A percentile compares a stretch with the other conserved stretches of the same genome.
phyloP scores from a whole-genome alignment of 2,113 vertebrate species.

The Vombatus ursinus region DNA sequence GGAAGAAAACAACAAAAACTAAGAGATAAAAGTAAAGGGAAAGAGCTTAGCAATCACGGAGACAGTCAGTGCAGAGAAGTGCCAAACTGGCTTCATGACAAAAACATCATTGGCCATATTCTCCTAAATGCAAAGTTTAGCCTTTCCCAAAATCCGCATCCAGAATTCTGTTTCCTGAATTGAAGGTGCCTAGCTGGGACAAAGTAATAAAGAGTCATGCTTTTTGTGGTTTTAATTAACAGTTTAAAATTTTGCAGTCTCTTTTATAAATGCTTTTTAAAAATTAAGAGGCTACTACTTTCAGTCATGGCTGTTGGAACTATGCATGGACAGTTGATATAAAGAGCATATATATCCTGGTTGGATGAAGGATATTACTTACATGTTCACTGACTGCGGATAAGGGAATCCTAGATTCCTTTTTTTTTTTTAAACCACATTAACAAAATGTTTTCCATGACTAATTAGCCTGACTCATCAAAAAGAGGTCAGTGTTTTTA shows the following conservation, averaged over 20 bases:
- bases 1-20: background rate
- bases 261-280: constrained; percentile 3
- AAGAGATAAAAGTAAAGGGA: background rate
- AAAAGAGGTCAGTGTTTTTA: background rate
- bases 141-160: constrained; percentile 6
- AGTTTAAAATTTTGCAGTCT: background rate
- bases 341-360: background rate
- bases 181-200: constrained; percentile 1
- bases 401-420: background rate
- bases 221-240: constrained; percentile 16
- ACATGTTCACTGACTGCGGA: background rate
- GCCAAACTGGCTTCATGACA: constrained; percentile 7
- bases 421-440: constrained; percentile 6
- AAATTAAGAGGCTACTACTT: constrained; percentile 36
- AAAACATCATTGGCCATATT: constrained; percentile 51
- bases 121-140: constrained; percentile 27
- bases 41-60: background rate
- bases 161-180: constrained; percentile 2
- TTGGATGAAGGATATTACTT: background rate
- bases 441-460: background rate
- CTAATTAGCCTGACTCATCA: background rate
- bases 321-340: background rate
- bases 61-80: constrained; percentile 10
- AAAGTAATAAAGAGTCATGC: background rate
- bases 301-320: constrained; percentile 6